Conservation (phyloP, 2,797 vertebrate genomes). For the Phataginus tetradactyla region DNA sequence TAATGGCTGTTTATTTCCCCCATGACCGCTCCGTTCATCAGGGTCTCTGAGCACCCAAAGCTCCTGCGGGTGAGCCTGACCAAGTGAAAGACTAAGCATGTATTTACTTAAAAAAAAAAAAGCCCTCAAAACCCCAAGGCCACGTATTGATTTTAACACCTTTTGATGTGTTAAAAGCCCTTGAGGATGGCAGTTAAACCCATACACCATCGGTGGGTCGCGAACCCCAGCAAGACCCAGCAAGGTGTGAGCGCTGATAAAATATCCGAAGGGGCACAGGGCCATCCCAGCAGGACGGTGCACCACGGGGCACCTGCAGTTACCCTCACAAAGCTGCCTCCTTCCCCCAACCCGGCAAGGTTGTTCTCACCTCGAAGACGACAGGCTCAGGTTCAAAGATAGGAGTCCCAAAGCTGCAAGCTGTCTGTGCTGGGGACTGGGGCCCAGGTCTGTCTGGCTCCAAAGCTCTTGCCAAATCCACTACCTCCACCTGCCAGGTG, state of each 20-base stretch:
- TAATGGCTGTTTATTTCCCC: neutral
- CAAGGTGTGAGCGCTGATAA: rapidly evolving
- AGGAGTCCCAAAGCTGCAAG: neutral
- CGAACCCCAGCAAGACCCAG: neutral
- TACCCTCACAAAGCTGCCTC: rapidly evolving
- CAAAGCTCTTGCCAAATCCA: no score
- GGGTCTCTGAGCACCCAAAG: neutral
- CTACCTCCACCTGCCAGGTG: neutral
- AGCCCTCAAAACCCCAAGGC: neutral
- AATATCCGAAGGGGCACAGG: rapidly evolving
- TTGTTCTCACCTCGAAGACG: neutral
- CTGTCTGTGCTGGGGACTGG: neutral
- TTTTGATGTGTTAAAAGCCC: neutral
- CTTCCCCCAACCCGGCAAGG: rapidly evolving
- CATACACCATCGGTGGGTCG: rapidly evolving
- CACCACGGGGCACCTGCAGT: rapidly evolving
- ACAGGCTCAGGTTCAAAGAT: neutral
- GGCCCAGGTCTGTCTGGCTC: neutral
- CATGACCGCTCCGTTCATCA: neutral
- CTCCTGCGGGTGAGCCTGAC: neutral
- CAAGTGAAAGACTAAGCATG: neutral
- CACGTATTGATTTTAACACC: neutral
- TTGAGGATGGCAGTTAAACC: neutral
- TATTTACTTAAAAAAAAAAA: neutral
- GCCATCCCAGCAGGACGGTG: rapidly evolving